Percentiles rank a stretch among this genome's conserved stretches.
Conservation (phyloP, 2,797 vertebrate genomes). For the Hapalemur alaotrensis region DNA sequence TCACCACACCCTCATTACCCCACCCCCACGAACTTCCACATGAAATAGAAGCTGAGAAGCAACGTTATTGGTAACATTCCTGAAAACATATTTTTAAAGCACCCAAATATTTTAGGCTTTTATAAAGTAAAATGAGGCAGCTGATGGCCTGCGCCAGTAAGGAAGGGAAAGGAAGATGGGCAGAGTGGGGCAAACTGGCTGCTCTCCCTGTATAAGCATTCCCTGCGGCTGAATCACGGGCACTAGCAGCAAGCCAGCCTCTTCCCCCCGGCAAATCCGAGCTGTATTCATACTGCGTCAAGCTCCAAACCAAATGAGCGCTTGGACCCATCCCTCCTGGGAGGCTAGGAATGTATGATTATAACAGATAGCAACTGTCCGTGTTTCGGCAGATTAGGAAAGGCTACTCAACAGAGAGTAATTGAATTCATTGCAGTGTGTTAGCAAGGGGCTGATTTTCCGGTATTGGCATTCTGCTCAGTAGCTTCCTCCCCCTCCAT, state of each 20-base stretch:
- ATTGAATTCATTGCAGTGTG: not conserved
- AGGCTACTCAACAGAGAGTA: not conserved
- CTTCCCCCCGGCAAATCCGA: not conserved
- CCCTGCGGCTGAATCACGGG: not conserved
- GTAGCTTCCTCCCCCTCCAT: not conserved
- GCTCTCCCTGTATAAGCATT: not conserved
- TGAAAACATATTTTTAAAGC: conserved; percentile 19
- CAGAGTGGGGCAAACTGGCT: not conserved
- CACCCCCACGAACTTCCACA: not conserved
- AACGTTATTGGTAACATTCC: not conserved
- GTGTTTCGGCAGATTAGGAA: not conserved
- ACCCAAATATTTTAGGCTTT: not conserved
- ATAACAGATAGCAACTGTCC: not conserved
- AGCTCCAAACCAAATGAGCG: not conserved
- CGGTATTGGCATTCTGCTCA: not conserved
- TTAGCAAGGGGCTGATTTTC: not conserved
- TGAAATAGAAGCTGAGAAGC: not conserved
- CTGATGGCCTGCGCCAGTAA: not conserved
- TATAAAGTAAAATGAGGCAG: not conserved
- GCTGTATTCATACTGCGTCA: not conserved
- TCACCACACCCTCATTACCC: not conserved
- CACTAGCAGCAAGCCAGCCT: not conserved
- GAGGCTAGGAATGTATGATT: not conserved
- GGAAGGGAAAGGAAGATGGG: not conserved
- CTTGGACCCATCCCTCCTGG: not conserved